A percentile compares a stretch with the other conserved stretches of the same genome.
These are phyloP conservation scores for Acarapis woodi DNA, from an alignment of 1,140 invertebrate species.

Conservation along the genomic window DNA sequence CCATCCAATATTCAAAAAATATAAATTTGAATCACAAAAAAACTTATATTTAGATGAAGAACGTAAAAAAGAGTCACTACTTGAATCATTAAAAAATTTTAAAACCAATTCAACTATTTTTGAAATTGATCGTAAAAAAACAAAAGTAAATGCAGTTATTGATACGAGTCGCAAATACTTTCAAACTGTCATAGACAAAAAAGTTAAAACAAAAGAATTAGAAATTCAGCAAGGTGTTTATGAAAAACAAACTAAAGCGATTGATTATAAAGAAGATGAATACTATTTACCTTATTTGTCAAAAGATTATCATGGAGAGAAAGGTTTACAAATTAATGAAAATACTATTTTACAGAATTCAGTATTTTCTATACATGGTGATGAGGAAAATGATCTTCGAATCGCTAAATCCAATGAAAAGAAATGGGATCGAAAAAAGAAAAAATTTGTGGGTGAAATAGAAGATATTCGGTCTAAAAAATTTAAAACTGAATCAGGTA, in stretches of 20 bases:
- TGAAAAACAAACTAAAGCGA: slow-evolving; percentile 13
- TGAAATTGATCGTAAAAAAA: slow-evolving; percentile 52
- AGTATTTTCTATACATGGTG: slow-evolving; percentile 45
- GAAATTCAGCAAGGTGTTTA: slow-evolving; percentile 1
- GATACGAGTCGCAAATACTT: slow-evolving; percentile 21
- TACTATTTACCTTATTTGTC: slow-evolving; percentile 64
- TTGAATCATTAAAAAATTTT: slow-evolving; percentile 50
- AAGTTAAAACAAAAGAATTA: slow-evolving; percentile 19
- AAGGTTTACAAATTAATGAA: slow-evolving; percentile 39
- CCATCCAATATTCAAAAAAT: slow-evolving; percentile 25
- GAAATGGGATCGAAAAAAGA: slow-evolving; percentile 55
- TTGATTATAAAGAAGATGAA: slow-evolving; percentile 27
- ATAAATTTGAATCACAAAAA: slow-evolving; percentile 4
- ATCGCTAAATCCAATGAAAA: slow-evolving; percentile 27
- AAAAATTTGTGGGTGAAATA: slow-evolving; percentile 49
- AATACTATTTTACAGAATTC: slow-evolving; percentile 36
- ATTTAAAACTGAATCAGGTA: slow-evolving; percentile 78
- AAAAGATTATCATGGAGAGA: slow-evolving; percentile 54
- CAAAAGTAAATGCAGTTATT: slow-evolving; percentile 23
- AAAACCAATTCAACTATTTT: slow-evolving; percentile 71
- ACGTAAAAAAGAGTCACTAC: slow-evolving; percentile 18
- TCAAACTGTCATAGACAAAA: too few species aligned
- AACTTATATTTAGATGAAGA: too few species aligned
- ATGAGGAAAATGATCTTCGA: slow-evolving; percentile 33
- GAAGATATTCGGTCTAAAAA: slow-evolving; percentile 33